Conservation (phyloP, 2,888 invertebrate genomes). For the Tetramorium bicarinatum region DNA sequence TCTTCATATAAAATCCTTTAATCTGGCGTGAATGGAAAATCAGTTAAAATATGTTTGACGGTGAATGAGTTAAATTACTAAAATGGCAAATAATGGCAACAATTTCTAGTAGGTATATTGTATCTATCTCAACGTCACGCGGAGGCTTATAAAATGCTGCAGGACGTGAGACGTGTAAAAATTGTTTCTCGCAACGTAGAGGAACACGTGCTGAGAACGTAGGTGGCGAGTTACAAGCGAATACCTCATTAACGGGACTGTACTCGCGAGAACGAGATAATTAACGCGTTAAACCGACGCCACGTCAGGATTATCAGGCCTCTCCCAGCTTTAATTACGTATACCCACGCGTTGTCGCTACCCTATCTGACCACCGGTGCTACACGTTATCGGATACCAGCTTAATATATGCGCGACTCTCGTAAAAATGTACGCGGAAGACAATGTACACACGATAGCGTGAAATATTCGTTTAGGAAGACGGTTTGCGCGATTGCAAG, state of each 20-base stretch:
- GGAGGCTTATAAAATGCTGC: neutral
- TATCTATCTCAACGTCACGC: neutral
- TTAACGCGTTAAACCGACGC: conserved; percentile 77
- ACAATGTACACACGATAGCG: neutral
- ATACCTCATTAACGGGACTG: conserved; percentile 77
- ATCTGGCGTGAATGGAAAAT: too few relatives aligned
- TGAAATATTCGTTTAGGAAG: neutral
- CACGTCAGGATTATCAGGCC: conserved; percentile 75
- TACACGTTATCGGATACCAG: conserved; percentile 54
- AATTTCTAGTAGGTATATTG: neutral
- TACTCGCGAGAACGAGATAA: conserved; percentile 76
- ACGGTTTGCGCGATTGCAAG: neutral
- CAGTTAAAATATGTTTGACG: too few relatives aligned
- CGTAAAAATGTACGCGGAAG: neutral
- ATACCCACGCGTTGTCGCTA: conserved; percentile 75
- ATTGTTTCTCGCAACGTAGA: conserved; percentile 1
- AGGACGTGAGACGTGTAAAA: conserved; percentile 6
- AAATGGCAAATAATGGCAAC: neutral
- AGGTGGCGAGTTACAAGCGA: conserved; percentile 79
- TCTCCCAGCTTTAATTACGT: conserved; percentile 76
- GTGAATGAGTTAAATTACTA: too few relatives aligned
- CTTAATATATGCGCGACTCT: neutral
- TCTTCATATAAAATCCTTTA: too few relatives aligned
- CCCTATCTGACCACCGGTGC: conserved; percentile 72
- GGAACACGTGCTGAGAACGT: conserved; percentile 73